phyloP scores from a whole-genome alignment of 92 coral and sea anemone species.

The Actinostola sp. region DNA sequence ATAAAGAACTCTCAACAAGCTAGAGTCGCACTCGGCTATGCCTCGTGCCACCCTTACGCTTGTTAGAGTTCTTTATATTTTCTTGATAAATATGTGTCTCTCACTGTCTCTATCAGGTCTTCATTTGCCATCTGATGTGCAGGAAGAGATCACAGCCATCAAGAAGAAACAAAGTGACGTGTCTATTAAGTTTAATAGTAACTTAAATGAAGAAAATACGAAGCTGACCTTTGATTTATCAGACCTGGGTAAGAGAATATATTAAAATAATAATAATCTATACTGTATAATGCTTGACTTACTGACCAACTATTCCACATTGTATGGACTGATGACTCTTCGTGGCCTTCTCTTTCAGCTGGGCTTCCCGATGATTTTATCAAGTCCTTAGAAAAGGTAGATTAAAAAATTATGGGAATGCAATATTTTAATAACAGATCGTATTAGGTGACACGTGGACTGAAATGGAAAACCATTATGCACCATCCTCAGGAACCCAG shows the following conservation, averaged over 20 bases:
- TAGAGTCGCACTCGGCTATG: too few relatives aligned
- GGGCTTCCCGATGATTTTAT: slow-evolving; percentile 91
- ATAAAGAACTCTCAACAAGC: too few relatives aligned
- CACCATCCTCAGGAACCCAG: too few relatives aligned
- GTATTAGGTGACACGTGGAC: too few relatives aligned
- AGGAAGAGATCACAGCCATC: slow-evolving; percentile 81
- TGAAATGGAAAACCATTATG: too few relatives aligned
- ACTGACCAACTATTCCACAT: too few relatives aligned
- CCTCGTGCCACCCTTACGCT: too few relatives aligned
- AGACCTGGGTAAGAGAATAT: slow-evolving; percentile 64
- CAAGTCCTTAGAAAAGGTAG: slow-evolving; percentile 87
- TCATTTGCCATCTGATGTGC: slow-evolving; percentile 74
- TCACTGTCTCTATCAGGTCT: slow-evolving; percentile 70
- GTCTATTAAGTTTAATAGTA: slow-evolving; percentile 86
- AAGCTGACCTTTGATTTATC: slow-evolving; percentile 73
- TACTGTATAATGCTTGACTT: too few relatives aligned
- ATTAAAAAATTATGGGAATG: neutral
- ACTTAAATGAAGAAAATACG: slow-evolving; percentile 96
- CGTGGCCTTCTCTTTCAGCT: slow-evolving; percentile 43
- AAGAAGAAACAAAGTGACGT: slow-evolving; percentile 89
- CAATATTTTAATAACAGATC: too few relatives aligned
- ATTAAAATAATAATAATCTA: neutral
- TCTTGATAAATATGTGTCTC: neutral
- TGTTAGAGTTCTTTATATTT: neutral
- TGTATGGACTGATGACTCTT: too few relatives aligned